A percentile compares a stretch with the other conserved stretches of the same genome.
These are phyloP conservation scores for Cherax destructor DNA, from an alignment of 1,140 invertebrate species.

Conservation along the genomic window DNA sequence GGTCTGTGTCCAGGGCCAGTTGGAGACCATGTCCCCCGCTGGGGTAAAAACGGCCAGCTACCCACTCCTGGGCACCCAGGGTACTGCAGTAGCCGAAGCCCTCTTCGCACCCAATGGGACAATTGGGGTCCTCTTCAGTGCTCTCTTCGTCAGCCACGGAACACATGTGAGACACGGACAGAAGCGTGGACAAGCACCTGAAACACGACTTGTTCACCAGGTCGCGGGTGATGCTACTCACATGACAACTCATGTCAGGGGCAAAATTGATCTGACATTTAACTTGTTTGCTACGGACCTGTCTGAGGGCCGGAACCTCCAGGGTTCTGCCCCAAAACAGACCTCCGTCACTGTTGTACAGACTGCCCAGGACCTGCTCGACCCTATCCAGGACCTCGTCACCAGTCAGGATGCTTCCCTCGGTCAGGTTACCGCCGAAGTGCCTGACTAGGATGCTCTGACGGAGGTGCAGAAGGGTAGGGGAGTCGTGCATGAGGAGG, in stretches of 20 bases:
- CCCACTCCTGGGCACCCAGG: not conserved
- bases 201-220: not conserved
- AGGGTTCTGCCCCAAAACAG: not conserved
- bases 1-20: not conserved
- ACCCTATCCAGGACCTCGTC: not conserved
- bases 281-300: not conserved
- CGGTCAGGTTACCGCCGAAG: not conserved
- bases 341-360: not conserved
- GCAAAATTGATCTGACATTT: not conserved
- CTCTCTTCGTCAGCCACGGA: not conserved
- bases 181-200: not conserved
- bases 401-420: not conserved
- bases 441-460: not conserved
- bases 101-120: not conserved
- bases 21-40: constrained; percentile 4
- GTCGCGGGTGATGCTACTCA: not conserved
- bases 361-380: not conserved
- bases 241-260: not conserved
- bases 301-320: not conserved
- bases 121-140: not conserved
- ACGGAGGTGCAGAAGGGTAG: not conserved
- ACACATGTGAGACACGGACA: not conserved
- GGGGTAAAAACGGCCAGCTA: not conserved
- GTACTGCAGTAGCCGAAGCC: constrained; percentile 8
- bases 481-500: not conserved